Evolutionary conservation across 2,797 vertebrate species (phyloP), one percentile per base, ranked within the genome.

Genomic region (Hoplostethus atlanticus): DNA sequence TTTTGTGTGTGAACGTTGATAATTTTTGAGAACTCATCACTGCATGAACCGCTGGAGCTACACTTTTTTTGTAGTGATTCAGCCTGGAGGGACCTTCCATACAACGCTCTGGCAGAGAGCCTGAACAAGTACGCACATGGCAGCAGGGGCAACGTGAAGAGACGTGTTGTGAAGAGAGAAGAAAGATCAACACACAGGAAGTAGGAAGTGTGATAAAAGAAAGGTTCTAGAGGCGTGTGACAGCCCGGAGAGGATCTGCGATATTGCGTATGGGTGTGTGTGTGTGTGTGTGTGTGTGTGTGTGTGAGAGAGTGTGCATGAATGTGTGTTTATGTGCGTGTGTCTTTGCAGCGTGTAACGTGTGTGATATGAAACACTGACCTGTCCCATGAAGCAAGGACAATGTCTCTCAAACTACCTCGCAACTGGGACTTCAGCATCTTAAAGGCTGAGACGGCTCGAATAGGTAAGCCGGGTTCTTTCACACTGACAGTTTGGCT

Each of bases 381-480:
- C 88, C 91, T 79, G 70, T 79, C 85, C 16, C 73, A 52, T 76
- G 74, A 83, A 58, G 71, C 55, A 76, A 76, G 80, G 81, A 93
- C 68, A 53, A 99, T 99, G 98, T 99, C 98, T 87, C 94, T 99
- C 65, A 99, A 97, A 90, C 90, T 99, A 85, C 96, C 96, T 61
- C 95, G 96, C 78, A 96, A 92, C 91, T 99, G 98, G 98, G 98
- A 99, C 80, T 98, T 99, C 94, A 95, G 93, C 89, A 94, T 94
- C 88, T 96, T 96, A 88, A 97, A 95, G 85, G 80, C 85, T 69
- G 97, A 99, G 61, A 90, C 96, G 52, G 81, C 89, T 2, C 96
- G 95, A 84, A 97, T 98, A 95, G 97, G 97, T 99, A 95, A 95
- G 92, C 21, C 0, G 0, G n/a, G 3, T 0, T 2, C 0, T 73